These are phyloP conservation scores for Bucorvus abyssinicus DNA, from an alignment of 2,797 vertebrate genomes.

Conservation along the genomic window DNA sequence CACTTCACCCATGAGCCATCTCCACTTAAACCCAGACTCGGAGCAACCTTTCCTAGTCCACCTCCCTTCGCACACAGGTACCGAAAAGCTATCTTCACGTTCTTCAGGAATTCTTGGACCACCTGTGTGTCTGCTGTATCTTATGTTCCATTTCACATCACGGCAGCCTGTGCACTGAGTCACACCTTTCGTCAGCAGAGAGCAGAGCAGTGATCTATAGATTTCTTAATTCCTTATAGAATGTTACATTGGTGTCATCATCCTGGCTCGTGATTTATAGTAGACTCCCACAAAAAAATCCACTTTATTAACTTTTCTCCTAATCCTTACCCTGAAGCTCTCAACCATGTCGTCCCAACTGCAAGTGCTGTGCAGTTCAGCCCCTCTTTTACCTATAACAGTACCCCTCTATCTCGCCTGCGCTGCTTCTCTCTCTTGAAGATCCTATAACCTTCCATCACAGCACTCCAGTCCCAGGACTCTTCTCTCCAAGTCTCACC, in stretches of 20 bases:
- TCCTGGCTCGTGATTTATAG: not conserved
- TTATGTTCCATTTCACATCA: not conserved
- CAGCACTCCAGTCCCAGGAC: not conserved
- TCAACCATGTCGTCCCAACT: not conserved
- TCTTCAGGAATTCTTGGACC: not conserved
- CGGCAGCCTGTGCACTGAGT: too few species aligned
- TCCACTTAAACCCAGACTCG: not conserved
- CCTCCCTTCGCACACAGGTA: not conserved
- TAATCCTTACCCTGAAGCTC: not conserved
- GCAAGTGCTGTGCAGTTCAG: fast-evolving
- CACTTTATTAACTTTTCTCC: not conserved
- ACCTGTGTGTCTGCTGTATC: not conserved
- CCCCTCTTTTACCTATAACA: not conserved
- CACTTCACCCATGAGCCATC: not conserved
- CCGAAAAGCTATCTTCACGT: not conserved
- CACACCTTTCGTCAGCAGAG: too few species aligned
- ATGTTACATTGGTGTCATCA: not conserved
- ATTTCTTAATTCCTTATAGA: not conserved
- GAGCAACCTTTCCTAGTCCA: not conserved
- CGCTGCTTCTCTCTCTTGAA: not conserved
- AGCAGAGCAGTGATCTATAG: not conserved
- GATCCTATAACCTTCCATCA: not conserved
- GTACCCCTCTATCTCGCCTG: not conserved
- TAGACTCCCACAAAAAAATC: not conserved
- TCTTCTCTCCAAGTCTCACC: not conserved